phyloP scores from a whole-genome alignment of 2,113 vertebrate genomes.

The Cyanocitta stelleri region DNA sequence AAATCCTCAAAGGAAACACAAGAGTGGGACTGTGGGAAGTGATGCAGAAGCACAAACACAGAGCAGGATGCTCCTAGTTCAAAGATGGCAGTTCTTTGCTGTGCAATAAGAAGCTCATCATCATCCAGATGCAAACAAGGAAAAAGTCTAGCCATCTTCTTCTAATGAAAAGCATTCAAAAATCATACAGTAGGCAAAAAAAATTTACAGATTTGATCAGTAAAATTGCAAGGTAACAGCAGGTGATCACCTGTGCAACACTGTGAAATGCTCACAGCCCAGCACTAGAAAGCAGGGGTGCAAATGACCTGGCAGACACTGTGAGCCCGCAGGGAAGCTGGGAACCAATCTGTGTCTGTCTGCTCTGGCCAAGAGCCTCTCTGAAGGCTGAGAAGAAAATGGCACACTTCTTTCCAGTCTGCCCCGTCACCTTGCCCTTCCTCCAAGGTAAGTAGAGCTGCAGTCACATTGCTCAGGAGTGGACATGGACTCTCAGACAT shows the following conservation, averaged over 20 bases:
- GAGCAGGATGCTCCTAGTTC: not conserved
- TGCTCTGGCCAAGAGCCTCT: not conserved
- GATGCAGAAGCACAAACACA: not conserved
- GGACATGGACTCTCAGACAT: not conserved
- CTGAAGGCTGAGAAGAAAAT: not conserved
- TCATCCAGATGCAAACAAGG: not conserved
- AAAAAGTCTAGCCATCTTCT: not conserved
- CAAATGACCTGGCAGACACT: not conserved
- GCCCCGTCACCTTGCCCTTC: not conserved
- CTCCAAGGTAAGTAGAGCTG: not conserved
- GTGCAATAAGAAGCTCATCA: not conserved
- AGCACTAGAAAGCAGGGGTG: not conserved
- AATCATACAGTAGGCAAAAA: not conserved
- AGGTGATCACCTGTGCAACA: not conserved
- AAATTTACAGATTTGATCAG: not conserved
- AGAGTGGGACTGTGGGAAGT: not conserved
- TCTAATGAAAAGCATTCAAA: not conserved
- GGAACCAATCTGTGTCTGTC: not conserved
- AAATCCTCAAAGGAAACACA: not conserved
- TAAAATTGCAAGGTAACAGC: not conserved
- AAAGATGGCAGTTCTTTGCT: not conserved
- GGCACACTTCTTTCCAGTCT: not conserved
- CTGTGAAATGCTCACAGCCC: not conserved
- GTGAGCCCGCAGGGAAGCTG: fast-evolving
- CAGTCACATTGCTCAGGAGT: not conserved